phyloP scores from a whole-genome alignment of 92 coral and sea anemone genomes.

The Desmophyllum pertusum region DNA sequence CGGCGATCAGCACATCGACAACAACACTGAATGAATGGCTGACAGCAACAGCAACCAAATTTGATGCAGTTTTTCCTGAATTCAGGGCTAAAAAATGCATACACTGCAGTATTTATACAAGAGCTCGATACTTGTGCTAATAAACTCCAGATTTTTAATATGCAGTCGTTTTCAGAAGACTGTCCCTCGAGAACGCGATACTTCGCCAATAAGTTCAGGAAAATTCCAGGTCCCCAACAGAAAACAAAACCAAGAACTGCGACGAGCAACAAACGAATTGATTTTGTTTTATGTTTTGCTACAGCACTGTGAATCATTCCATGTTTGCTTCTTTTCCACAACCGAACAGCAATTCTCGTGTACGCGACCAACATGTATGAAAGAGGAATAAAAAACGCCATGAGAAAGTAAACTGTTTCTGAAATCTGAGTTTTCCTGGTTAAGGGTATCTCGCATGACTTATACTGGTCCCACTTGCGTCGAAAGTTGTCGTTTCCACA shows the following conservation, averaged over 20 bases:
- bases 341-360: conserved; percentile 25
- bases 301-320: conserved; percentile 54
- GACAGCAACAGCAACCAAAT: conserved; percentile 41
- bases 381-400: conserved; percentile 56
- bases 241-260: conserved; percentile 49
- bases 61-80: conserved; percentile 31
- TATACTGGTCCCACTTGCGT: background rate
- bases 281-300: conserved; percentile 48
- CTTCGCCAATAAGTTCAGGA: background rate
- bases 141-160: background rate
- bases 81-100: conserved; percentile 48
- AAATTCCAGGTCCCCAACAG: conserved; percentile 56
- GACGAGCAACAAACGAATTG: conserved; percentile 55
- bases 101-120: conserved; percentile 30
- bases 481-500: conserved; percentile 12
- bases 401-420: conserved; percentile 34
- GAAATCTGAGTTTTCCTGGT: conserved; percentile 18
- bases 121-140: conserved; percentile 30
- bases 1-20: background rate
- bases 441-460: background rate
- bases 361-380: conserved; percentile 32
- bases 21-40: background rate
- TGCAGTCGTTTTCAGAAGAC: background rate
- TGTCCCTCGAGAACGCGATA: background rate
- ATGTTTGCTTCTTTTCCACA: conserved; percentile 54